Evolutionary conservation across 1,140 invertebrate species (phyloP).

Genomic region (Mycetomoellerius zeteki): DNA sequence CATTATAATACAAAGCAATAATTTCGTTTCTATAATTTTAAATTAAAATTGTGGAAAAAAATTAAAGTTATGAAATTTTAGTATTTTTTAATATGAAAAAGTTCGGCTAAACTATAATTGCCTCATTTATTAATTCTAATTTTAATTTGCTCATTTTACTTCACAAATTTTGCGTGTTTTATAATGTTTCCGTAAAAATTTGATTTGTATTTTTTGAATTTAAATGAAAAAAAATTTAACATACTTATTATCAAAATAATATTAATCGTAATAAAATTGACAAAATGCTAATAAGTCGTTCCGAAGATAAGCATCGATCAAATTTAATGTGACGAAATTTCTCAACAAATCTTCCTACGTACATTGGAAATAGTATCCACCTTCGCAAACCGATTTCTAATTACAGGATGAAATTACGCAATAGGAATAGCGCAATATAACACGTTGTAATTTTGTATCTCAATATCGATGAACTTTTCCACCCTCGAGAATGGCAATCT

Average conservation of each 20-base stretch:
- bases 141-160: neutral
- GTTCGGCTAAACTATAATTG: neutral
- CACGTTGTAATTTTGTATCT: slow-evolving; percentile 5
- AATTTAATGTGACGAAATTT: neutral
- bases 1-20: neutral
- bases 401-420: neutral
- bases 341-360: neutral
- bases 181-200: neutral
- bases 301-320: too few relatives aligned
- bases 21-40: neutral
- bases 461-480: slow-evolving; percentile 53
- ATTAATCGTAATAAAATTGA: neutral
- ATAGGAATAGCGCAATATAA: neutral
- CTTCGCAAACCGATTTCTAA: slow-evolving; percentile 22
- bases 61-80: too few relatives aligned
- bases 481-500: neutral
- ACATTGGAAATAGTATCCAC: neutral
- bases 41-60: too few relatives aligned
- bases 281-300: neutral
- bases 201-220: neutral
- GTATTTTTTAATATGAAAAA: neutral
- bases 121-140: neutral
- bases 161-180: neutral
- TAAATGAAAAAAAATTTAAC: neutral
- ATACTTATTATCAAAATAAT: neutral